A percentile compares a stretch with the other conserved stretches of the same genome.
Conservation (phyloP, 2,797 vertebrate species). For the Brachyalestes nurse region DNA sequence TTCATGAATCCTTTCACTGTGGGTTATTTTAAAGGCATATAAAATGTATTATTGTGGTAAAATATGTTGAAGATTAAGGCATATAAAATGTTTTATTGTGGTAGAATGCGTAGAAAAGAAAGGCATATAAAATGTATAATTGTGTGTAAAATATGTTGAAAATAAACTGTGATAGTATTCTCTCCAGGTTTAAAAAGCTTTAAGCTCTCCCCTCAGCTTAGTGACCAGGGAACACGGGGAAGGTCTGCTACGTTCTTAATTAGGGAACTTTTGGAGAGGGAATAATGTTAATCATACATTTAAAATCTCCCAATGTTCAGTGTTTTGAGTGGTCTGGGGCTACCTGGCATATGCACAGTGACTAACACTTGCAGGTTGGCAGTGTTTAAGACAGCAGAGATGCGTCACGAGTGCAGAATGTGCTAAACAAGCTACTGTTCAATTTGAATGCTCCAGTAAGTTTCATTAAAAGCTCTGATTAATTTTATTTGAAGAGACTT, state of each 20-base stretch:
- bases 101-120: not conserved
- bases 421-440: conserved; percentile 59
- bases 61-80: not conserved
- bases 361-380: not conserved
- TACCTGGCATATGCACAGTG: not conserved
- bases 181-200: not conserved
- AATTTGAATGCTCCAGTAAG: conserved; percentile 71
- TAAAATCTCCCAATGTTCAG: not conserved
- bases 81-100: not conserved
- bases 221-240: not conserved
- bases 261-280: not conserved
- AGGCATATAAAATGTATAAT: not conserved
- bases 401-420: conserved; percentile 45
- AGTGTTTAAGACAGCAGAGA: conserved; percentile 42
- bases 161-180: not conserved
- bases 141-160: too few species aligned
- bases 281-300: not conserved
- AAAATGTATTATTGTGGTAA: not conserved
- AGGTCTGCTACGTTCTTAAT: not conserved
- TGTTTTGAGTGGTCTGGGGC: not conserved
- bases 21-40: too few species aligned
- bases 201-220: not conserved
- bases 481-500: conserved; percentile 67
- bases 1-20: not conserved
- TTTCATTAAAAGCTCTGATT: conserved; percentile 73